Conservation (phyloP, 2,888 invertebrate species). For the Neuroscelio doddi region DNA sequence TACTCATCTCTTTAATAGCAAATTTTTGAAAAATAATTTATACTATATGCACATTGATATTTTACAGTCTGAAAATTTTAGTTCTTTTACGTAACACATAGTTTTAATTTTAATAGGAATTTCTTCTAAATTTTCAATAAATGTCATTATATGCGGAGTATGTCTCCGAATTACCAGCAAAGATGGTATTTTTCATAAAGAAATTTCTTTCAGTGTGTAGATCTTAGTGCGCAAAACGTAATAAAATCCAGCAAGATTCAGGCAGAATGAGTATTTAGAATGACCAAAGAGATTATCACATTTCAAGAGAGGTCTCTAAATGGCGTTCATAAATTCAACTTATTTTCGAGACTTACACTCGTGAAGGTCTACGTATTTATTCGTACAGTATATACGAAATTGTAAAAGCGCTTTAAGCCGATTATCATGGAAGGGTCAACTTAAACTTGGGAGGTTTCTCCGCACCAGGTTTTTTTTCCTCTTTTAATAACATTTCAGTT, state of each 20-base stretch:
- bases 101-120: no score
- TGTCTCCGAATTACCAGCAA: no score
- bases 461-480: slow-evolving; percentile 43
- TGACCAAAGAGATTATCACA: slow-evolving; percentile 36
- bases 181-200: no score
- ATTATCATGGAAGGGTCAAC: slow-evolving; percentile 63
- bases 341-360: slow-evolving; percentile 51
- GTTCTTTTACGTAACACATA: no score
- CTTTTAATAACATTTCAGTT: slow-evolving; percentile 30
- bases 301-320: slow-evolving; percentile 45
- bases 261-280: slow-evolving; percentile 34
- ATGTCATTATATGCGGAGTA: no score
- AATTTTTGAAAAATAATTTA: no score
- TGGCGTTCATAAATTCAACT: slow-evolving; percentile 65
- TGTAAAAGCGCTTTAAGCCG: slow-evolving; percentile 66
- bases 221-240: slow-evolving; percentile 1
- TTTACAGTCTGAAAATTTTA: no score
- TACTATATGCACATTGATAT: no score
- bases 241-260: slow-evolving; percentile 17
- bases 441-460: slow-evolving; percentile 63
- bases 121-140: no score
- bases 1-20: no score
- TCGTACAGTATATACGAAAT: slow-evolving; percentile 56
- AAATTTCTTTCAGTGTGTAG: no score
- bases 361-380: slow-evolving; percentile 47